Evolutionary conservation across 2,113 vertebrate genomes (phyloP).

Genomic region (Callipepla squamata): DNA sequence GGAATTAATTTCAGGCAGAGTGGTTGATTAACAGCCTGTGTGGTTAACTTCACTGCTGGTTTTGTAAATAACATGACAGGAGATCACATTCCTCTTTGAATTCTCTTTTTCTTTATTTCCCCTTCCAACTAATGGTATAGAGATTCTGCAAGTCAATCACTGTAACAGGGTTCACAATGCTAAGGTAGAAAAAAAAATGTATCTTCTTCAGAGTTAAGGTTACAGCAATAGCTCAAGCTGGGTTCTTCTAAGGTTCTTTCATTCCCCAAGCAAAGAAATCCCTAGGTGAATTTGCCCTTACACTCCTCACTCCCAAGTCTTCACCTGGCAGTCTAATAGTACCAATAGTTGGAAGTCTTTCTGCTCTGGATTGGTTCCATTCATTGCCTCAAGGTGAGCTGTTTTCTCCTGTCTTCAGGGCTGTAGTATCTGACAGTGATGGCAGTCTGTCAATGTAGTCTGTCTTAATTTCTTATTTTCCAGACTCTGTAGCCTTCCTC

Average conservation of each 20-base stretch:
- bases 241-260: not conserved
- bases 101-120: no score
- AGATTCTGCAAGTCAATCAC: no score
- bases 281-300: not conserved
- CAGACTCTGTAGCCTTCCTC: not conserved
- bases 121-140: no score
- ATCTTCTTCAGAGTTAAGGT: not conserved
- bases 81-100: no score
- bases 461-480: not conserved
- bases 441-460: no score
- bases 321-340: not conserved
- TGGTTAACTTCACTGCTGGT: no score
- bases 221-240: not conserved
- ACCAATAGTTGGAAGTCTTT: not conserved
- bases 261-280: not conserved
- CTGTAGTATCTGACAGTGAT: no score
- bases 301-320: not conserved
- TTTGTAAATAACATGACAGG: no score
- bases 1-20: no score
- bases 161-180: no score
- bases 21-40: no score
- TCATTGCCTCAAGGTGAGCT: not conserved
- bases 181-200: not conserved
- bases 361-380: not conserved
- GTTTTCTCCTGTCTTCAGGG: not conserved